A percentile compares a stretch with the other conserved stretches of the same genome.
Evolutionary conservation across 2,113 vertebrate species (phyloP).

Genomic region (Prochilodus magdalenae): DNA sequence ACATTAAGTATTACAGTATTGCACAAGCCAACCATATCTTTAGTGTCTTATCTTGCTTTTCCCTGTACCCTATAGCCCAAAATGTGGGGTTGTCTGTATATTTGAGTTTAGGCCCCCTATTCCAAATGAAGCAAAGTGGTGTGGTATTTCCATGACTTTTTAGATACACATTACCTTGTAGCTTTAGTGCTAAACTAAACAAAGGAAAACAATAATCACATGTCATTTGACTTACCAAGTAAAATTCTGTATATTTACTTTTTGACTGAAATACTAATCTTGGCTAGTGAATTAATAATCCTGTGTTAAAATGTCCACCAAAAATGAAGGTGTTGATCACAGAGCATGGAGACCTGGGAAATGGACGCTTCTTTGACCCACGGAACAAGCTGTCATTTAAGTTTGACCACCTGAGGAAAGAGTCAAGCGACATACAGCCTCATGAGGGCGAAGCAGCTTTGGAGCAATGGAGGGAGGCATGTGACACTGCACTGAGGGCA

Average conservation of each 20-base stretch:
- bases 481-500: constrained; percentile 84
- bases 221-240: too few species aligned
- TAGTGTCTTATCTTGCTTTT: not conserved
- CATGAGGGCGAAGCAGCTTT: constrained; percentile 83
- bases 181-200: not conserved
- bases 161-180: not conserved
- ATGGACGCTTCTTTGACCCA: constrained; percentile 93
- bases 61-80: not conserved
- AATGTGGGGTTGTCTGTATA: not conserved
- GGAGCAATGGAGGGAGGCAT: constrained; percentile 87
- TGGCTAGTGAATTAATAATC: not conserved
- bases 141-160: not conserved
- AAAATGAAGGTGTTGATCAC: constrained; percentile 89
- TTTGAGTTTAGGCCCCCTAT: not conserved
- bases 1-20: not conserved
- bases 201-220: not conserved
- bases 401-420: constrained; percentile 95
- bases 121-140: not conserved
- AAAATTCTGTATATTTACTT: too few species aligned
- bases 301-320: not conserved
- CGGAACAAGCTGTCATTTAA: constrained; percentile 94
- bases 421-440: constrained; percentile 85
- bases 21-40: not conserved
- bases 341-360: constrained; percentile 92
- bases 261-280: too few species aligned